Conservation (phyloP, 1,140 invertebrate species). For the Drosophila mojavensis region DNA sequence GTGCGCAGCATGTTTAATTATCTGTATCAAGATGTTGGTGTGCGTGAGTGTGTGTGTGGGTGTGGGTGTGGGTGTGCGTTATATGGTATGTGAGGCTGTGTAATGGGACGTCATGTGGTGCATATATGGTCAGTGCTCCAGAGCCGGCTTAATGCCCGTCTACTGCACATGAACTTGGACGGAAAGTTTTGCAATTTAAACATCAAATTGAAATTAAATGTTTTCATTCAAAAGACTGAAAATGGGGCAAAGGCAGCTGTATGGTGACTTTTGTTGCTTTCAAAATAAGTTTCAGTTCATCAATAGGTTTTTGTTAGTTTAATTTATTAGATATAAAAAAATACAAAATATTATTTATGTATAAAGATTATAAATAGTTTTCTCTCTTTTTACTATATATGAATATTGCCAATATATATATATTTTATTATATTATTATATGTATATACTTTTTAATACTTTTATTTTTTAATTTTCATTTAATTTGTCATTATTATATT, state of each 20-base stretch:
- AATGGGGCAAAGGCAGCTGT: not conserved
- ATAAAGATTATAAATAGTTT: too few relatives aligned
- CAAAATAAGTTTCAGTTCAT: too few relatives aligned
- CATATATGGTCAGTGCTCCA: conserved; percentile 61
- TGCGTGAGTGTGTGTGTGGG: not conserved
- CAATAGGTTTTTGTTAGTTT: too few relatives aligned
- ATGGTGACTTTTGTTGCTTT: not conserved
- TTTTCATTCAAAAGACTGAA: not conserved
- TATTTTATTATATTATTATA: too few relatives aligned
- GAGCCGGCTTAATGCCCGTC: conserved; percentile 53
- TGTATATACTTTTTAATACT: too few relatives aligned
- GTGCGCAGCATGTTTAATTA: conserved; percentile 81
- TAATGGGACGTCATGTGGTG: conserved; percentile 52
- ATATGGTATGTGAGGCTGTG: conserved; percentile 17
- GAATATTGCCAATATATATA: too few relatives aligned
- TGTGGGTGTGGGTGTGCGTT: conserved; percentile 1
- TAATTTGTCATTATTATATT: too few relatives aligned
- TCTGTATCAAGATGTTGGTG: conserved; percentile 44
- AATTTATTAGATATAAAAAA: too few relatives aligned
- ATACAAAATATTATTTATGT: too few relatives aligned
- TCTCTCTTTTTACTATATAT: too few relatives aligned
- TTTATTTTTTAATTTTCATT: not conserved
- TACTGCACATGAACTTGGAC: conserved; percentile 16
- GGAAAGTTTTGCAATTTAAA: conserved; percentile 23
- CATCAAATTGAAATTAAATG: conserved; percentile 20